These are phyloP conservation scores for Hylaeus volcanicus DNA, from an alignment of 1,140 invertebrate genomes.

Conservation along the genomic window DNA sequence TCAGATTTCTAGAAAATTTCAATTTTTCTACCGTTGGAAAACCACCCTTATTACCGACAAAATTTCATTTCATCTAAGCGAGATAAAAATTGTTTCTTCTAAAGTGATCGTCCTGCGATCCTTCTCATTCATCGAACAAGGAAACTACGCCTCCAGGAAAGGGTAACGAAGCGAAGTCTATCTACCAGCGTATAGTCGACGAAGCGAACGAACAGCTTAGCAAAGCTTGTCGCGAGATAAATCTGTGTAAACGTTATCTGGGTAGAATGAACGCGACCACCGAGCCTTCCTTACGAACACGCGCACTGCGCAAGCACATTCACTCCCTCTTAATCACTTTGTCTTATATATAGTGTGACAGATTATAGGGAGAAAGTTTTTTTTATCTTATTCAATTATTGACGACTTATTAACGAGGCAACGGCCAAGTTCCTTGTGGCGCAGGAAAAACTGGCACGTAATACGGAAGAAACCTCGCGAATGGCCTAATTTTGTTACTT, in stretches of 20 bases:
- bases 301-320: too few relatives aligned
- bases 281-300: too few relatives aligned
- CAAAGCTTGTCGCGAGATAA: background rate
- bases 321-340: background rate
- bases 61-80: too few relatives aligned
- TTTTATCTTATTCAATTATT: slow-evolving; percentile 1
- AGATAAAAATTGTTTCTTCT: too few relatives aligned
- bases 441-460: background rate
- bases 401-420: background rate
- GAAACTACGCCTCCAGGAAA: background rate
- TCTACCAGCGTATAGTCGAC: background rate
- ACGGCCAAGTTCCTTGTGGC: background rate
- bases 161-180: background rate
- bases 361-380: background rate
- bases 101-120: too few relatives aligned
- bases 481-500: too few relatives aligned
- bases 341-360: background rate
- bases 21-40: too few relatives aligned
- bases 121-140: background rate
- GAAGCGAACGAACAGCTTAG: background rate
- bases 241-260: background rate
- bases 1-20: too few relatives aligned
- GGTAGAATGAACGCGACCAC: background rate
- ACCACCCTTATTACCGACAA: too few relatives aligned
- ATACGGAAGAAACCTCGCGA: too few relatives aligned